Percentiles rank a stretch among this genome's conserved stretches.
These are phyloP conservation scores for Pseudorhombus dupliciocellatus DNA, from an alignment of 2,113 vertebrate species.

Conservation along the genomic window DNA sequence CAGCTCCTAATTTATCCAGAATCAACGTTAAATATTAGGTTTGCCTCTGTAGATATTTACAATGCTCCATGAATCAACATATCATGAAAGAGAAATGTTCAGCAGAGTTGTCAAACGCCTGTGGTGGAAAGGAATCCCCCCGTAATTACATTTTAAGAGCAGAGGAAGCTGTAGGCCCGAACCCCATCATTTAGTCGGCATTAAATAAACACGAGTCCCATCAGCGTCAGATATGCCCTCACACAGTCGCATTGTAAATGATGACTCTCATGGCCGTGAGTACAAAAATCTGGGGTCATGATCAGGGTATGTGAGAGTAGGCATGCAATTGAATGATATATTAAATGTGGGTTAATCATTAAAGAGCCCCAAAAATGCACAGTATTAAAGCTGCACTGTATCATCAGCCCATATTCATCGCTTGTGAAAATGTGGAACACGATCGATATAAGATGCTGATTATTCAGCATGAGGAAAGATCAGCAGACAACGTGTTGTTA, in stretches of 20 bases:
- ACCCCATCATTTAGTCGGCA: conserved; percentile 65
- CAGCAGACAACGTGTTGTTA: conserved; percentile 28
- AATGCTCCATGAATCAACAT: conserved; percentile 15
- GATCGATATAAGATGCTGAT: conserved; percentile 24
- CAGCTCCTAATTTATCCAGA: not conserved
- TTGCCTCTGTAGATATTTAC: not conserved
- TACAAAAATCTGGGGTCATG: conserved; percentile 51
- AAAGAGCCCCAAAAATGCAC: not conserved
- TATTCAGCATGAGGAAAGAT: conserved; percentile 28
- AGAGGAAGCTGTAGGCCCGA: conserved; percentile 63
- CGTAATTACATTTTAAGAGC: conserved; percentile 71
- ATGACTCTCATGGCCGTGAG: conserved; percentile 48
- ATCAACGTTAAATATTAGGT: conserved; percentile 10
- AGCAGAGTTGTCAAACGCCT: conserved; percentile 36
- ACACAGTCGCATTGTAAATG: conserved; percentile 61
- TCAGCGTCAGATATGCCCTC: conserved; percentile 61
- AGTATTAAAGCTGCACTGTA: not conserved
- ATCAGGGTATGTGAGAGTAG: conserved; percentile 30
- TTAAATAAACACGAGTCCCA: conserved; percentile 66
- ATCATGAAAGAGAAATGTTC: conserved; percentile 23
- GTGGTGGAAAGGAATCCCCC: conserved; percentile 34
- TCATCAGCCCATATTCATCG: not conserved
- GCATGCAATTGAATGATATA: conserved; percentile 21
- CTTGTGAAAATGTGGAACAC: not conserved
- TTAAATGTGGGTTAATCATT: conserved; percentile 31